Base-by-base conservation (phyloP, 1,140 invertebrate genomes). In the Ceratina calcarata region DNA sequence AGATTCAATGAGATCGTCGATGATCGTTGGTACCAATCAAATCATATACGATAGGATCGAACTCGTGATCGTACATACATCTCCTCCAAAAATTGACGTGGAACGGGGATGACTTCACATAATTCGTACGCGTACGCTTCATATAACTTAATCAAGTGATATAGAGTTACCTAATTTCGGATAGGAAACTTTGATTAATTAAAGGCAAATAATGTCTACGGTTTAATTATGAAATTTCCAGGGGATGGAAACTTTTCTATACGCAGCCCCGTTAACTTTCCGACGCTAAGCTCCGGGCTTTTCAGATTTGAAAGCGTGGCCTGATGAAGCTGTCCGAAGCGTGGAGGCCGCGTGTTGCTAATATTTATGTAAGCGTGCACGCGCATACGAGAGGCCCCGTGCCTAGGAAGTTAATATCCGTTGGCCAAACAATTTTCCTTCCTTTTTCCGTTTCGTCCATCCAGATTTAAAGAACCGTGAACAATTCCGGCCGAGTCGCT, bases 281-380 rank as follows among this genome's bases (percentile, higher is more conserved):
- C 55, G 18, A 10, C 12, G 68, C 18, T 58, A 57, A 70, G 68
- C 53, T 37, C 20, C 12, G 2, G 18, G 68, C 18, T 70, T 70
- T 58, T 57, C 16, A 37, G 55, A 37, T 70, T 37, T 37, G 68
- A 70, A 70, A 58, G 55, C 68, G 6, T 6, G 15, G 53, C 53
- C 27, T 58, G 68, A 70, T 70, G 68, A 70, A 27, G 10, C 53
- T 58, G 53, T 20, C 68, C 27, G 49, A 69, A 69, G 18, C 51
- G 18, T 16, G 49, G 22, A 51, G 53, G 51, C 55, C 67, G 24
- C 67, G 67, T 32, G 68, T 18, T 22, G n/a, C 53, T 71, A 71
- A 71, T 60, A 71, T 71, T 71, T 60, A 71, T 45, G 68, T 18
- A 37, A 37, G 32, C 6, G 32, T 37, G 32, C 32, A 37, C 32